These are phyloP conservation scores for Oncorhynchus mykiss DNA, from an alignment of 2,113 vertebrate species.

Conservation along the genomic window DNA sequence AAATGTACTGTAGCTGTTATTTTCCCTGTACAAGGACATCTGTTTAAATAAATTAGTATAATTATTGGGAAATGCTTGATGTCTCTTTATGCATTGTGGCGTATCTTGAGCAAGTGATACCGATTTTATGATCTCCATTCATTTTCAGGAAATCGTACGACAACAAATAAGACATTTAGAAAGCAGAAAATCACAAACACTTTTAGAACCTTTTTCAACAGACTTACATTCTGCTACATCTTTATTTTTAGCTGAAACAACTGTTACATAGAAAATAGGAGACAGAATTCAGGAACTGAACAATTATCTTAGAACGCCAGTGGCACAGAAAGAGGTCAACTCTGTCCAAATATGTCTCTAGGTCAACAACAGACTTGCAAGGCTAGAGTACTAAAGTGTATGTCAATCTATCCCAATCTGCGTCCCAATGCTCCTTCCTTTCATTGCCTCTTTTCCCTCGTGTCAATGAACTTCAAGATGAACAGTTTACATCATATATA, in stretches of 20 bases:
- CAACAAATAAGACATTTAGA: too few species aligned
- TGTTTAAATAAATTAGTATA: slow-evolving; percentile 47
- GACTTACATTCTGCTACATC: slow-evolving; percentile 29
- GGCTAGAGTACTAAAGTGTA: background rate
- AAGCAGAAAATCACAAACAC: background rate
- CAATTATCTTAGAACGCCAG: background rate
- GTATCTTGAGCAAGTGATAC: too few species aligned
- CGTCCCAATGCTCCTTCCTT: too few species aligned
- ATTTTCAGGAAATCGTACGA: too few species aligned
- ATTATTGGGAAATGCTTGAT: background rate
- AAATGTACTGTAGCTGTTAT: slow-evolving; percentile 34
- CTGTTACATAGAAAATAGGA: slow-evolving; percentile 31
- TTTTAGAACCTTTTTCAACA: slow-evolving; percentile 9
- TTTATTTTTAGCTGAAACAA: slow-evolving; percentile 44
- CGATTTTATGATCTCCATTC: too few species aligned
- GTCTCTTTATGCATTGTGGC: background rate
- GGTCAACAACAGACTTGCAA: background rate
- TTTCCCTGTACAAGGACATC: slow-evolving; percentile 10
- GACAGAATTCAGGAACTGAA: slow-evolving; percentile 19
- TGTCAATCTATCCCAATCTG: background rate
- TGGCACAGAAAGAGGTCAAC: background rate
- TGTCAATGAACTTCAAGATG: too few species aligned
- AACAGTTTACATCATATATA: too few species aligned
- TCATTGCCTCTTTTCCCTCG: too few species aligned
- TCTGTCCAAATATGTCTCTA: background rate